phyloP scores from a whole-genome alignment of 2,113 vertebrate species.

The Marmota monax region DNA sequence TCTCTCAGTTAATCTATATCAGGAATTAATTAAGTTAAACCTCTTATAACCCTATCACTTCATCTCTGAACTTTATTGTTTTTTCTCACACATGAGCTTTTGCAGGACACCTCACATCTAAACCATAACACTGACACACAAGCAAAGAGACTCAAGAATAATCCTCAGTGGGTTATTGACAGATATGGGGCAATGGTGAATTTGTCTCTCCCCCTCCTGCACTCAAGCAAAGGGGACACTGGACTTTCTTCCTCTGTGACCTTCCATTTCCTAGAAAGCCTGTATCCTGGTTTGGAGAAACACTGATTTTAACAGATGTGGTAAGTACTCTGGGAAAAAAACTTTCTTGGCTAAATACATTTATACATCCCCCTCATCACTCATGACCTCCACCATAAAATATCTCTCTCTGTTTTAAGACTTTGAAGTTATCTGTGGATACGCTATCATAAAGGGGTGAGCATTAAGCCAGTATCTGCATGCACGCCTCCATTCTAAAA shows the following conservation, averaged over 20 bases:
- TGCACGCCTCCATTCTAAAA: not conserved
- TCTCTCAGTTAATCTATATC: too few relatives aligned
- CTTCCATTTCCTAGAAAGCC: not conserved
- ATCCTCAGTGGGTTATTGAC: not conserved
- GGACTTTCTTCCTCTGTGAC: not conserved
- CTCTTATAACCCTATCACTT: too few relatives aligned
- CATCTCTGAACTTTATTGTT: too few relatives aligned
- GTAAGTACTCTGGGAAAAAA: slow-evolving; percentile 9
- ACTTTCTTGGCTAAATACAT: not conserved
- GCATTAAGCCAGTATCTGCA: not conserved
- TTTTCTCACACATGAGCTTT: too few relatives aligned
- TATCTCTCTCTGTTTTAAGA: not conserved
- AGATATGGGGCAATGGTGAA: not conserved
- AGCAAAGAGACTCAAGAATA: not conserved
- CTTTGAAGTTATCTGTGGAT: not conserved
- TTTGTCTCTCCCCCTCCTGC: not conserved
- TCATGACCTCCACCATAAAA: not conserved
- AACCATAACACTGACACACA: not conserved
- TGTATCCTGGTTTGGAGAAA: not conserved
- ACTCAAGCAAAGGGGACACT: not conserved
- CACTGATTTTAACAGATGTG: not conserved
- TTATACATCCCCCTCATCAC: not conserved
- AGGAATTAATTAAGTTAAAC: too few relatives aligned
- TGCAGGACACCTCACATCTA: too few relatives aligned
- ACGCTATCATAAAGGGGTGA: not conserved